Evolutionary conservation across 2,113 vertebrate genomes (phyloP), one percentile per base, ranked within the genome.

Genomic region (Rutilus rutilus): DNA sequence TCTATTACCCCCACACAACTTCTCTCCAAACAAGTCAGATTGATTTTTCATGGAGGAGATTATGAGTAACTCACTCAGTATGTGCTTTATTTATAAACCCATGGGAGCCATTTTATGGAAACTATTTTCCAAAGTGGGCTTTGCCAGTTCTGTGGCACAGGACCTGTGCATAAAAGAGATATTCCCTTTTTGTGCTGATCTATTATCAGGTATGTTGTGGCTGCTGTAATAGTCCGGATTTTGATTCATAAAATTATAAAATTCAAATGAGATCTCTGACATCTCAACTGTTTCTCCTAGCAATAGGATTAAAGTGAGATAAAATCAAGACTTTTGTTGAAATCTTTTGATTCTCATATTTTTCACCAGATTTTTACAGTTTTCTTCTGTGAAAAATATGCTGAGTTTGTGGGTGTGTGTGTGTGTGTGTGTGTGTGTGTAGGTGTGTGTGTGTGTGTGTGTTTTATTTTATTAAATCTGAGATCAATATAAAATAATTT

Each of bases 11-110:
- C 83, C 78, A 78, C 85, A 87, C 85, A 85, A 87, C 78, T 89
- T 79, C 78, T 83, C 78, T 87, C 86, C 86, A 89, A 89, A 89
- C 88, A 89, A 83, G 83, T 89, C 88, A 85, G 83, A 81, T 57
- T 64, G 79, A 89, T 87, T 89, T 85, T 89, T 89, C 88, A 87
- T 67, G 74, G 54, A 83, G 65, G 75, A 81, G 79, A 89, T 83
- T 85, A 85, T 89, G 88, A 89, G 78, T 89, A 87, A 89, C 83
- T 78, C 78, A 83, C 86, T 89, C 88, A 87, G 83, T 85, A 89
- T 89, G 88, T 59, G 73, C 79, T 87, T 85, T 89, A 89, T 87
- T 89, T 89, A 87, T 89, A 86, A 87, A 83, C 88, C 86, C 88
- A 87, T 85, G 88, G 88, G 83, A 89, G 85, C 62, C 82, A 87